phyloP scores from a whole-genome alignment of 2,797 vertebrate species.

The Clamator glandarius region DNA sequence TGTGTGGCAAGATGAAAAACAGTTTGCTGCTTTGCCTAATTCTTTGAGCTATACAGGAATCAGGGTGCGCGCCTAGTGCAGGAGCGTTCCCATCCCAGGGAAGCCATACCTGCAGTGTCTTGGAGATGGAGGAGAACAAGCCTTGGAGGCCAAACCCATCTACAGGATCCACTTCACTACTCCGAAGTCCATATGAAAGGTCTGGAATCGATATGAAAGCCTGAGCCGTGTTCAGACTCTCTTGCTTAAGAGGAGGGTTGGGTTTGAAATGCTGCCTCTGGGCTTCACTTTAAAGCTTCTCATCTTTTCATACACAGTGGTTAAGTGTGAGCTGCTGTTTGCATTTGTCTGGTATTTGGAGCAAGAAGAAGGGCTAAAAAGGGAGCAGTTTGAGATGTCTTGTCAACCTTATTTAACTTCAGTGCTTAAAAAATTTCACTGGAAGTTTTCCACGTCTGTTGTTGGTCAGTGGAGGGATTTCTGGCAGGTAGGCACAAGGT shows the following conservation, averaged over 20 bases:
- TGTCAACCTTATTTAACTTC: neutral
- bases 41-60: neutral
- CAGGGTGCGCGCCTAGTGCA: rapidly evolving
- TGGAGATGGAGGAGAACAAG: neutral
- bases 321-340: neutral
- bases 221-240: neutral
- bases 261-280: neutral
- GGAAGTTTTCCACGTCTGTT: neutral
- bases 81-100: neutral
- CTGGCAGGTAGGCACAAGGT: neutral
- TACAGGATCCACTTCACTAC: neutral
- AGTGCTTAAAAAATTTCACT: neutral
- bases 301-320: neutral
- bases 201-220: too few species aligned
- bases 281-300: neutral
- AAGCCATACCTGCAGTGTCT: neutral
- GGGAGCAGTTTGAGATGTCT: neutral
- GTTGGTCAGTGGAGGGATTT: neutral
- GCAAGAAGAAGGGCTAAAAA: neutral
- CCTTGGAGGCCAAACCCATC: neutral
- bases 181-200: neutral
- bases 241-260: neutral
- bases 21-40: neutral
- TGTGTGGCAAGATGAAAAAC: neutral
- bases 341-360: neutral